Percentiles rank a stretch among this genome's conserved stretches.
Evolutionary conservation across 2,113 vertebrate genomes (phyloP).

Genomic region (Pollimyrus isidori): DNA sequence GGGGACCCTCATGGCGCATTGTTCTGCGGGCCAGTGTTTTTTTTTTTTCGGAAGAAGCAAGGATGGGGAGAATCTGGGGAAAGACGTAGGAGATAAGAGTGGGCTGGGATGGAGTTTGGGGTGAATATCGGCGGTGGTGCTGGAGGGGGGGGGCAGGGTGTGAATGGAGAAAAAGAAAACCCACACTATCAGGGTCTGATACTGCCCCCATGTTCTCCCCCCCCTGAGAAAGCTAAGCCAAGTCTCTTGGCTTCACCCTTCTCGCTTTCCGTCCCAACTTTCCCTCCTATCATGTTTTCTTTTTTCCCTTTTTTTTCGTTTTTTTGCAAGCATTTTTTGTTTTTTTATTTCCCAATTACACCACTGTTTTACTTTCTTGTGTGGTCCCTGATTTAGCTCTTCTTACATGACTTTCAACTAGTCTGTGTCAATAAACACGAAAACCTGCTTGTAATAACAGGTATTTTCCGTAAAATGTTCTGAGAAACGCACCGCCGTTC

Average conservation of each 20-base stretch:
- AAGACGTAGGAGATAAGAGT: neutral
- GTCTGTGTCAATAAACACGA: slow-evolving; percentile 50
- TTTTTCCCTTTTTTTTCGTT: neutral
- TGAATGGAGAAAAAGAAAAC: neutral
- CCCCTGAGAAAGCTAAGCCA: slow-evolving; percentile 38
- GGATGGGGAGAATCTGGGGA: neutral
- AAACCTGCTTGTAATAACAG: slow-evolving; percentile 55
- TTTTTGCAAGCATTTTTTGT: slow-evolving; percentile 3
- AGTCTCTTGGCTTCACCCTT: neutral
- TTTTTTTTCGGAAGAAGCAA: neutral
- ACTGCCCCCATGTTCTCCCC: slow-evolving; percentile 18
- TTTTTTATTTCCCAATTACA: neutral
- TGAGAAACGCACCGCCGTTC: slow-evolving; percentile 49
- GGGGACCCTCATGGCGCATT: neutral
- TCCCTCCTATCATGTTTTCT: neutral
- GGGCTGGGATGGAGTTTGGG: neutral
- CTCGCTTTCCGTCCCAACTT: neutral
- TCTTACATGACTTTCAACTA: slow-evolving; percentile 41
- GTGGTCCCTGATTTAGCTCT: slow-evolving; percentile 42
- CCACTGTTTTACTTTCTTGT: slow-evolving; percentile 37
- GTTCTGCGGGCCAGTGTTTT: neutral
- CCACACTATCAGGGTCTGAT: slow-evolving; percentile 12
- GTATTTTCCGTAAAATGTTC: slow-evolving; percentile 58
- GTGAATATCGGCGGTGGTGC: neutral
- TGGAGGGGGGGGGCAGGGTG: neutral